Base-by-base conservation (phyloP, 2,888 invertebrate genomes). In the Poecilobothrus nobilitatus region DNA sequence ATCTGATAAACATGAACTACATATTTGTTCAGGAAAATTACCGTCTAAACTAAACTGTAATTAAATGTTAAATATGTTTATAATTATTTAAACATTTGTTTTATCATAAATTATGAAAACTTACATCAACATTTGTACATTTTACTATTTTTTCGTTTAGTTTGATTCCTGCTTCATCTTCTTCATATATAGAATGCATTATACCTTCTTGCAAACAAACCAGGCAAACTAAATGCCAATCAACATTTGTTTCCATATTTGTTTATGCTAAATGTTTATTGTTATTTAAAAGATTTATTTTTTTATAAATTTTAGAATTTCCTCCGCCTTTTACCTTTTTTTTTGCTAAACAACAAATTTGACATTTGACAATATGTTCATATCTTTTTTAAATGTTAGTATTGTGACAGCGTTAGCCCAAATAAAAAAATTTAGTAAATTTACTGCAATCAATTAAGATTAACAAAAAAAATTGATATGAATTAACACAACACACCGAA, bases 21-120 rank as follows among this genome's bases (percentile, higher is more conserved):
- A 82, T 63, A 82, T 82, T 70, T 79, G 79, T 63, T 79, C 77
- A 0, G 82, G 82, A 12, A 78, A 66, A 34, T 76, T 74, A 18
- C 72, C 73, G 18, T 72, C 74, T 22, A 71, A 69, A 22, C 75
- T 74, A 34, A 79, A 71, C 68, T 74, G 72, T 34, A 79, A 53
- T 37, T 27, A 71, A 63, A 44, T 53, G 33, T 41, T 61, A 66
- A 22, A n/a, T 34, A 33, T 65, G 63, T 9, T 15, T 15, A 22
- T 12, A 34, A 61, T 10, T 20, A 27, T 12, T 10, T 53, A n/a
- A n/a, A n/a, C n/a, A n/a, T n/a, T n/a, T n/a, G n/a, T n/a, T n/a
- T n/a, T n/a, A n/a, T n/a, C n/a, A n/a, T n/a, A n/a, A 53, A 53
- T 53, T 53, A 12, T 53, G 53, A 53, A 53, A 53, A 53, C 18